Evolutionary conservation across 2,888 invertebrate genomes (phyloP).

Genomic region (Acrobeloides nanus): DNA sequence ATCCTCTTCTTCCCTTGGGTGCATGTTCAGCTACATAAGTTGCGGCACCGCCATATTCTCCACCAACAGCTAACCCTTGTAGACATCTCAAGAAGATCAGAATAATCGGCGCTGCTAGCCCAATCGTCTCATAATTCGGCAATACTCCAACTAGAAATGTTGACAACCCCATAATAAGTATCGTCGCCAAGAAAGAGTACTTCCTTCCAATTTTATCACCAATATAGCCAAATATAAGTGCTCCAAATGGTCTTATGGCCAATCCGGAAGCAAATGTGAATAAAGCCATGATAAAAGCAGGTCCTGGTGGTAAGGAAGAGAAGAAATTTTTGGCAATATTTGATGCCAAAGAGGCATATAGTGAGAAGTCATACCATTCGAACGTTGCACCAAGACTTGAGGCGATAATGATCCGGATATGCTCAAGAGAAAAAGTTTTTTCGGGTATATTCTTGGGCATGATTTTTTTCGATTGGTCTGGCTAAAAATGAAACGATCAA

Average conservation of each 20-base stretch:
- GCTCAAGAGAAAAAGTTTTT: too few species aligned
- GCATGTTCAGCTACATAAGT: slow-evolving; percentile 21
- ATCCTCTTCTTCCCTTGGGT: slow-evolving; percentile 18
- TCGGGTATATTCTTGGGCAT: too few species aligned
- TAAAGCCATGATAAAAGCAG: neutral
- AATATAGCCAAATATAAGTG: slow-evolving; percentile 16
- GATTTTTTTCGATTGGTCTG: too few species aligned
- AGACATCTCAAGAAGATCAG: slow-evolving; percentile 15
- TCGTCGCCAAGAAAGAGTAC: slow-evolving; percentile 17
- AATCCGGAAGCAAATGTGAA: neutral
- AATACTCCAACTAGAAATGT: slow-evolving; percentile 17
- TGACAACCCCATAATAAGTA: slow-evolving; percentile 19
- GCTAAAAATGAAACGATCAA: too few species aligned
- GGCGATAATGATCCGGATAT: slow-evolving; percentile 5
- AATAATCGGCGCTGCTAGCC: slow-evolving; percentile 19
- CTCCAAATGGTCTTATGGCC: slow-evolving; percentile 12
- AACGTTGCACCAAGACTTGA: slow-evolving; percentile 11
- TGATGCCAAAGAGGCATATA: slow-evolving; percentile 8
- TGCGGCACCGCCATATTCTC: slow-evolving; percentile 25
- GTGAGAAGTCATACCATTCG: slow-evolving; percentile 19
- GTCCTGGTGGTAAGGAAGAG: too few species aligned
- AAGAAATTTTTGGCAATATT: too few species aligned
- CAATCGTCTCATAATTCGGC: slow-evolving; percentile 24
- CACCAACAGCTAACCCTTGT: slow-evolving; percentile 16
- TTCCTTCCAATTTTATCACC: slow-evolving; percentile 17